These are phyloP conservation scores for Chironex yamaguchii DNA, from an alignment of 30 jellyfish, hydroid and myxozoan species.

Conservation along the genomic window DNA sequence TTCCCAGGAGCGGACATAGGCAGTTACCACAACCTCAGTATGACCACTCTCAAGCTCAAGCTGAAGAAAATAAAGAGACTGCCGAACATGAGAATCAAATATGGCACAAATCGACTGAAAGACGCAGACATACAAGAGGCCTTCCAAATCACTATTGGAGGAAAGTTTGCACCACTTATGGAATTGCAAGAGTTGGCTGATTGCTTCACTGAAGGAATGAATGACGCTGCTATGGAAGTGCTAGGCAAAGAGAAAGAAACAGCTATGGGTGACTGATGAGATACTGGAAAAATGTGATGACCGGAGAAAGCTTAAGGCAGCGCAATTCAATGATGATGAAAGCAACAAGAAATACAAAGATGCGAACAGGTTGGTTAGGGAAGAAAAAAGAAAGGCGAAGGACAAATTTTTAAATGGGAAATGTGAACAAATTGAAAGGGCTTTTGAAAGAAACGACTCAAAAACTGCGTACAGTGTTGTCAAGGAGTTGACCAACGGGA, in stretches of 20 bases:
- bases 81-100: slow-evolving; percentile 26
- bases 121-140: slow-evolving; percentile 11
- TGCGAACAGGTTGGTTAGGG: slow-evolving; percentile 9
- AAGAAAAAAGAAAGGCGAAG: slow-evolving; percentile 34
- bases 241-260: slow-evolving; percentile 44
- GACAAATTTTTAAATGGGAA: slow-evolving; percentile 10
- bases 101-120: slow-evolving; percentile 39
- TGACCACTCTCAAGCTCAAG: neutral
- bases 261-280: slow-evolving; percentile 55
- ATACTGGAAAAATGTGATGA: slow-evolving; percentile 48
- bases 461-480: slow-evolving; percentile 28
- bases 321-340: slow-evolving; percentile 17
- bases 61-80: slow-evolving; percentile 6
- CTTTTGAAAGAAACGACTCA: slow-evolving; percentile 31
- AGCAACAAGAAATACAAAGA: slow-evolving; percentile 15
- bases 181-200: slow-evolving; percentile 34
- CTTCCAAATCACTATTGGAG: slow-evolving; percentile 25
- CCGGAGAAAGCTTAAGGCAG: slow-evolving; percentile 31
- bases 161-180: slow-evolving; percentile 43
- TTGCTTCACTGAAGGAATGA: slow-evolving; percentile 46
- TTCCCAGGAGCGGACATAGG: slow-evolving; percentile 21
- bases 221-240: slow-evolving; percentile 40
- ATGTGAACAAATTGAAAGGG: slow-evolving; percentile 24
- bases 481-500: slow-evolving; percentile 51
- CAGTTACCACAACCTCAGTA: neutral